phyloP scores from a whole-genome alignment of 1,140 invertebrate species.

The Hesperophylax magnus region DNA sequence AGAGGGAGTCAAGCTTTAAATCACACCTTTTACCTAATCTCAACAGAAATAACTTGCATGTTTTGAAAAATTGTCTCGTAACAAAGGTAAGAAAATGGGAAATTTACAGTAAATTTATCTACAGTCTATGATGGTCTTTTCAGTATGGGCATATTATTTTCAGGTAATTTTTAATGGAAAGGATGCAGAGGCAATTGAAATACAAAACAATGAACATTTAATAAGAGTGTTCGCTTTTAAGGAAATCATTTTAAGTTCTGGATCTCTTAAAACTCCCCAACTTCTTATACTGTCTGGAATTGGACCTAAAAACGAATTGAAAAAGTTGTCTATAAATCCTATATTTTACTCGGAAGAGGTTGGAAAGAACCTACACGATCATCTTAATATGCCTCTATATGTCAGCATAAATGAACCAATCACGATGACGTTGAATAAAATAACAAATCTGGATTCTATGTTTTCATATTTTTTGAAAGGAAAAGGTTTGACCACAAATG shows the following conservation, averaged over 20 bases:
- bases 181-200: constrained; percentile 67
- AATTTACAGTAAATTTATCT: too few species aligned
- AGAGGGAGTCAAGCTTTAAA: constrained; percentile 78
- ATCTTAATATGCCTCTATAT: constrained; percentile 79
- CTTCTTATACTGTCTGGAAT: constrained; percentile 81
- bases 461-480: constrained; percentile 75
- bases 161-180: constrained; percentile 60
- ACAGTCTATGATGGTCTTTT: too few species aligned
- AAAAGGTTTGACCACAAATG: constrained; percentile 65
- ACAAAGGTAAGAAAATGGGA: constrained; percentile 48
- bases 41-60: constrained; percentile 77
- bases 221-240: constrained; percentile 72
- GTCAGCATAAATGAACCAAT: constrained; percentile 75
- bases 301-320: constrained; percentile 70
- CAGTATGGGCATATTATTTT: constrained; percentile 7
- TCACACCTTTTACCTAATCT: constrained; percentile 78
- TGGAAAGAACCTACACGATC: constrained; percentile 80
- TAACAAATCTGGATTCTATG: constrained; percentile 72
- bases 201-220: constrained; percentile 63
- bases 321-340: constrained; percentile 69
- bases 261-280: constrained; percentile 80
- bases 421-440: constrained; percentile 76
- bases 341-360: constrained; percentile 72
- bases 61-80: constrained; percentile 78
- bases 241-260: constrained; percentile 81